phyloP scores from a whole-genome alignment of 2,888 invertebrate species.

The Heliconius ethilla region DNA sequence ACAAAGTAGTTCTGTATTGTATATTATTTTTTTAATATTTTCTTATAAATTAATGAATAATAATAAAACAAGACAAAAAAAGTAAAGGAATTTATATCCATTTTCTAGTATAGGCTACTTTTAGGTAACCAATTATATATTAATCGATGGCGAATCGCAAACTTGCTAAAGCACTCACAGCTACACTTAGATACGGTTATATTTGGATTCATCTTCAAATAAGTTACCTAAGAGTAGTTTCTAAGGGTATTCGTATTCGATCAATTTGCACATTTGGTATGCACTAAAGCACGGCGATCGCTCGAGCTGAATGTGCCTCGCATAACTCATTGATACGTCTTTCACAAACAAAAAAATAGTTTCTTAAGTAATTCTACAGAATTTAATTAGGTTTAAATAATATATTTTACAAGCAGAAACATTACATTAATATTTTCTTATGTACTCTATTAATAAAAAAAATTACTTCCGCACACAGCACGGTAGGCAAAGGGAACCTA shows the following conservation, averaged over 20 bases:
- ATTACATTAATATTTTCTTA: not conserved
- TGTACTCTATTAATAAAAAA: not conserved
- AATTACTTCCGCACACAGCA: too few relatives aligned
- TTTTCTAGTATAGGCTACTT: not conserved
- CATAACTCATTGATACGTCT: conserved; percentile 64
- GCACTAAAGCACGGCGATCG: conserved; percentile 66
- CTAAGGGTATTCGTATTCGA: conserved; percentile 68
- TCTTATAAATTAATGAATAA: not conserved
- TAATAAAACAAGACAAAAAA: not conserved
- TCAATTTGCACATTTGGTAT: conserved; percentile 73
- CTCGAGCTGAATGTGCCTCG: conserved; percentile 67
- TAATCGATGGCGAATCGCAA: not conserved
- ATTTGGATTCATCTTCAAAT: conserved; percentile 20
- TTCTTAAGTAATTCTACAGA: not conserved
- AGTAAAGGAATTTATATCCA: not conserved
- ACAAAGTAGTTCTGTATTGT: too few relatives aligned
- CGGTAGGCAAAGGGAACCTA: too few relatives aligned
- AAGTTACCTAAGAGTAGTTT: conserved; percentile 39
- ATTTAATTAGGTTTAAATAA: not conserved
- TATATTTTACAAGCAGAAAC: not conserved
- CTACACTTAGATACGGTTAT: not conserved
- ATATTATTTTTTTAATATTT: too few relatives aligned
- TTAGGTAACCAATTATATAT: not conserved
- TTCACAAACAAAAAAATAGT: conserved; percentile 17
- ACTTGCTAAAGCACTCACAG: conserved; percentile 2